A percentile compares a stretch with the other conserved stretches of the same genome.
Evolutionary conservation across 2,113 vertebrate genomes (phyloP).

Genomic region (Amazona guildingii): DNA sequence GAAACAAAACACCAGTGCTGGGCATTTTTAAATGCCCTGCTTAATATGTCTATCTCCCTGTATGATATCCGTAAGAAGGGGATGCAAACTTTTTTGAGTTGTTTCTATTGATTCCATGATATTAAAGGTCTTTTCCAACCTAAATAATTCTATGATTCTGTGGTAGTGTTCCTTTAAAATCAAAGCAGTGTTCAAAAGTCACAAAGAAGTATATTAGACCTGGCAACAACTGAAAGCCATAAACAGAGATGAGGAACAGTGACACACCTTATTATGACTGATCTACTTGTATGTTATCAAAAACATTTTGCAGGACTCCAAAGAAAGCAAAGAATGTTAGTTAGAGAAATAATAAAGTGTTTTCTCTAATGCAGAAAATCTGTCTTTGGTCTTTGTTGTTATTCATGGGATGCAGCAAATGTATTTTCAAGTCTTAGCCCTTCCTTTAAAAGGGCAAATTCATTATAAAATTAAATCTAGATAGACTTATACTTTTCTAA

Average conservation of each 20-base stretch:
- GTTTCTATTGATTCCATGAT: background rate
- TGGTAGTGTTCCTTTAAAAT: background rate
- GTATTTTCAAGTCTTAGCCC: background rate
- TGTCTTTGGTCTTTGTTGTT: conserved; percentile 16
- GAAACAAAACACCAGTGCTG: background rate
- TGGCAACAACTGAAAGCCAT: background rate
- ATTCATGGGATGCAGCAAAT: background rate
- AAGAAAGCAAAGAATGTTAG: conserved; percentile 24
- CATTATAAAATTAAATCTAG: background rate
- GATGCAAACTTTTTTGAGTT: background rate
- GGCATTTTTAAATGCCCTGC: background rate
- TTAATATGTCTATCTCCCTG: background rate
- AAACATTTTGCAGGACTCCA: conserved; percentile 24
- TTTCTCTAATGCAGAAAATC: conserved; percentile 6
- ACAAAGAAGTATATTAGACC: background rate
- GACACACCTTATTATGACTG: conserved; percentile 10
- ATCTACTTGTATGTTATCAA: background rate
- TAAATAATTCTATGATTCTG: background rate
- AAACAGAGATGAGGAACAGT: background rate
- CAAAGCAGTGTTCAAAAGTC: background rate
- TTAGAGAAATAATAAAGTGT: conserved; percentile 51
- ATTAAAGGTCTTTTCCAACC: background rate
- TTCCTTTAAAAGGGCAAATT: background rate
- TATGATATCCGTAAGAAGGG: background rate
- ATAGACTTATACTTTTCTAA: background rate